A percentile compares a stretch with the other conserved stretches of the same genome.
Evolutionary conservation across 2,797 vertebrate species (phyloP).

Genomic region (Siniperca scherzeri): DNA sequence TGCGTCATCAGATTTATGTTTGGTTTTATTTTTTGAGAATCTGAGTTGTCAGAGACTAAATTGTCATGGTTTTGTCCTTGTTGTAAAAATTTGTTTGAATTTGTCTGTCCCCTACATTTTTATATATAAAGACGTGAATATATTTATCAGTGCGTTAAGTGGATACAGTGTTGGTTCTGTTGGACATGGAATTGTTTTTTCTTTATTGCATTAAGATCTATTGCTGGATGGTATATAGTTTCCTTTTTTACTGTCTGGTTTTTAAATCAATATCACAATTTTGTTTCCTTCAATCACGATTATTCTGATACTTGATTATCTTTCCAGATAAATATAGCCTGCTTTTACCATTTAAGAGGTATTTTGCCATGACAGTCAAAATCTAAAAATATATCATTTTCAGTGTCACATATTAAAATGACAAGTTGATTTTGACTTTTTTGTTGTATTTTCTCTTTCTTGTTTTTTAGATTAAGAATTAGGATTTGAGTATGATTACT

Average conservation of each 20-base stretch:
- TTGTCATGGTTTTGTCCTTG: slow-evolving; percentile 75
- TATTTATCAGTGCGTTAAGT: slow-evolving; percentile 88
- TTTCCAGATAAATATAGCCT: slow-evolving; percentile 64
- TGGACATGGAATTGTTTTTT: slow-evolving; percentile 69
- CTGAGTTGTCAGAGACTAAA: slow-evolving; percentile 70
- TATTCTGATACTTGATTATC: slow-evolving; percentile 78
- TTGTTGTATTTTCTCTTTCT: slow-evolving; percentile 53
- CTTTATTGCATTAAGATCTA: slow-evolving; percentile 78
- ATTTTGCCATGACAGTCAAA: slow-evolving; percentile 73
- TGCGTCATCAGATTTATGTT: slow-evolving; percentile 67
- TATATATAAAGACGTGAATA: slow-evolving; percentile 84
- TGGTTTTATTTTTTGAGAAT: slow-evolving; percentile 62
- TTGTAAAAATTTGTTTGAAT: slow-evolving; percentile 75
- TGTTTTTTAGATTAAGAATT: slow-evolving; percentile 46
- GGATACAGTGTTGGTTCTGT: slow-evolving; percentile 79
- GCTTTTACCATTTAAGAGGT: slow-evolving; percentile 72
- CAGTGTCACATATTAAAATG: slow-evolving; percentile 65
- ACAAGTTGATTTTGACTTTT: slow-evolving; percentile 65
- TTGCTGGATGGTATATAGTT: slow-evolving; percentile 82
- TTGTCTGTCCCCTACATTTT: slow-evolving; percentile 81
- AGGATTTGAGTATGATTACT: slow-evolving; percentile 56
- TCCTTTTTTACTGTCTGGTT: slow-evolving; percentile 71
- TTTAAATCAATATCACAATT: slow-evolving; percentile 75
- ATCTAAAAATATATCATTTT: slow-evolving; percentile 71
- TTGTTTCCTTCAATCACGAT: slow-evolving; percentile 78